Evolutionary conservation across 1,140 invertebrate genomes (phyloP).

Genomic region (Drosophila lacertosa): DNA sequence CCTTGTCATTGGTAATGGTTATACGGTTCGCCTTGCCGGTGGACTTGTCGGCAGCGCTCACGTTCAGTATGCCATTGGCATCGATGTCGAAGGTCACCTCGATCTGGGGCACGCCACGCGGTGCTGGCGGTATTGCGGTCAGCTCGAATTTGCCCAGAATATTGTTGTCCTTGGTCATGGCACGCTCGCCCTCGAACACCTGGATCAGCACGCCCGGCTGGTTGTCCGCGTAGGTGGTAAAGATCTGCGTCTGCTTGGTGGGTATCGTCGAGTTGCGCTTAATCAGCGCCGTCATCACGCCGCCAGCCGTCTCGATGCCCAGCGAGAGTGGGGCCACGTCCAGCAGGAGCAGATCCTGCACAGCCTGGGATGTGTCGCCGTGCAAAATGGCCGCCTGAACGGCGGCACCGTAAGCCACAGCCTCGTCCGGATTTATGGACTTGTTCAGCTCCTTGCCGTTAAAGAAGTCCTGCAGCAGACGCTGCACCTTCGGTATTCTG

Average conservation of each 20-base stretch:
- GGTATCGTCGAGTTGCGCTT: constrained; percentile 98
- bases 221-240: constrained; percentile 98
- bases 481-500: constrained; percentile 98
- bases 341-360: constrained; percentile 94
- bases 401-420: constrained; percentile 94
- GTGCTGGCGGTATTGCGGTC: constrained; percentile 96
- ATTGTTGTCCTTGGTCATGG: constrained; percentile 97
- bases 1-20: constrained; percentile 99
- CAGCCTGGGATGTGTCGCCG: constrained; percentile 96
- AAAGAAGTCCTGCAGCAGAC: constrained; percentile 96
- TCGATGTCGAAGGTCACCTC: constrained; percentile 96
- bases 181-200: constrained; percentile 94
- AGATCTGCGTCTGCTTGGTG: constrained; percentile 97
- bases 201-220: constrained; percentile 96
- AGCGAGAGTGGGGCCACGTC: constrained; percentile 98
- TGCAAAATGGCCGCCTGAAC: constrained; percentile 96
- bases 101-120: constrained; percentile 96
- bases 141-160: constrained; percentile 96
- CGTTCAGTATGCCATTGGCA: constrained; percentile 94
- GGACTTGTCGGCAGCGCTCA: constrained; percentile 94
- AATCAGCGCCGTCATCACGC: constrained; percentile 98
- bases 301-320: constrained; percentile 96
- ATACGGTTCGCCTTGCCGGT: constrained; percentile 99
- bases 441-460: constrained; percentile 99
- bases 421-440: constrained; percentile 97